Percentiles rank a stretch among this genome's conserved stretches.
Conservation (phyloP, 2,797 vertebrate genomes). For the Rallus crepitans region DNA sequence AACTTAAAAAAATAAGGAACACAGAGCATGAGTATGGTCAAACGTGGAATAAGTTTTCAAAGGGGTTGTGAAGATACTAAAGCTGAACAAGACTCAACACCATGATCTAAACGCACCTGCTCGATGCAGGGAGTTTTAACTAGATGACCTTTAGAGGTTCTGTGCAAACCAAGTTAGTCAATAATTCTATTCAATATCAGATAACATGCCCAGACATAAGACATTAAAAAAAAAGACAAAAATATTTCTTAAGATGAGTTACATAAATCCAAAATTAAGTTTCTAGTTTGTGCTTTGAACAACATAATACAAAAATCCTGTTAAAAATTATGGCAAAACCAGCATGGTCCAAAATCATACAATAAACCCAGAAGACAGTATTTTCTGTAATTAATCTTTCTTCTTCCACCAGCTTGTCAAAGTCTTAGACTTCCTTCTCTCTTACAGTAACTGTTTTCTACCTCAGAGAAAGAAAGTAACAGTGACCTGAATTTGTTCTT, state of each 20-base stretch:
- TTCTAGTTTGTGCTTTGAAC: not conserved
- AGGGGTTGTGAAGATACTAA: not conserved
- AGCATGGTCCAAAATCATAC: not conserved
- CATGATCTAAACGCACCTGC: not conserved
- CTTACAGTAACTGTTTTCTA: not conserved
- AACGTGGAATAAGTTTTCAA: not conserved
- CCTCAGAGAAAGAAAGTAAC: not conserved
- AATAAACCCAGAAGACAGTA: not conserved
- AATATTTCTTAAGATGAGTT: not conserved
- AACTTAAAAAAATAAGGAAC: not conserved
- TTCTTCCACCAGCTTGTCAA: not conserved
- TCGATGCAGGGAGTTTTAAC: not conserved
- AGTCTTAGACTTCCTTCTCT: not conserved
- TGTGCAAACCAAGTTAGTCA: not conserved
- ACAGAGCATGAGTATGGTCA: not conserved
- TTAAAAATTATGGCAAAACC: not conserved
- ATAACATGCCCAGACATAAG: not conserved
- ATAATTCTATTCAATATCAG: not conserved
- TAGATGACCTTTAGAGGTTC: not conserved
- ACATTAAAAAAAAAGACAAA: not conserved
- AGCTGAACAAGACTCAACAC: not conserved
- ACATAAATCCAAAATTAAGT: not conserved
- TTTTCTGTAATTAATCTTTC: not conserved
- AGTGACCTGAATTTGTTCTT: not conserved
- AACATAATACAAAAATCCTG: not conserved